Evolutionary conservation across 2,113 vertebrate genomes (phyloP), one percentile per base, ranked within the genome.

Genomic region (Dicentrarchus labrax): DNA sequence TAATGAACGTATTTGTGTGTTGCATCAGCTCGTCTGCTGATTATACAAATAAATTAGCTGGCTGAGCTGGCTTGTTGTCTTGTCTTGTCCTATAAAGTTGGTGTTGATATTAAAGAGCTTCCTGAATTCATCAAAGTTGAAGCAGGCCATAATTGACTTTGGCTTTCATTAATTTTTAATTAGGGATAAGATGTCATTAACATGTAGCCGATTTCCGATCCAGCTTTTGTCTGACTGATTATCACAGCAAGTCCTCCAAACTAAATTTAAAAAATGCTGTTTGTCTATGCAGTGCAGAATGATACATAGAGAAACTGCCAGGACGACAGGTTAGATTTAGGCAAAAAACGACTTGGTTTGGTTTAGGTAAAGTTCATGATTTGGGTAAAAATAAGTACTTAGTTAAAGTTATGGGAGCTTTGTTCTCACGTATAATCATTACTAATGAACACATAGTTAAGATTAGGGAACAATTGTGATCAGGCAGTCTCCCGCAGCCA

Each of bases 111-210:
- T 76, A 22, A 62, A 6, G 19, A 68, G 82, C 61, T 71, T 86
- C 45, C 38, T 60, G 60, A 72, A 76, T 78, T 68, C 62, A 76
- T 71, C 41, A 12, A 66, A 21, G 19, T 16, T 30, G n/a, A 41
- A 59, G 67, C 22, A 3, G 30, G 10, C 36, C 48, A 56, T 84
- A 68, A 74, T 61, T 84, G 76, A 69, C 70, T 84, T 39, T 68
- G 76, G 60, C 36, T 76, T 71, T 76, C 59, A 76, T 67, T 80
- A 10, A 57, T 71, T 75, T 71, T n/a, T 59, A 76, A 80, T 76
- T 59, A 81, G 48, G 54, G 36, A 61, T 61, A 45, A 62, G 39
- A 72, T 7, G 10, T 59, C 36, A 45, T 57, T 22, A 67, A 72
- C 73, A 47, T 38, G 21, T 30, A 41, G 39, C 12, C 67, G 60